Percentiles rank a stretch among this genome's conserved stretches.
phyloP scores from a whole-genome alignment of 2,888 invertebrate genomes.

The Electrophaes corylata region DNA sequence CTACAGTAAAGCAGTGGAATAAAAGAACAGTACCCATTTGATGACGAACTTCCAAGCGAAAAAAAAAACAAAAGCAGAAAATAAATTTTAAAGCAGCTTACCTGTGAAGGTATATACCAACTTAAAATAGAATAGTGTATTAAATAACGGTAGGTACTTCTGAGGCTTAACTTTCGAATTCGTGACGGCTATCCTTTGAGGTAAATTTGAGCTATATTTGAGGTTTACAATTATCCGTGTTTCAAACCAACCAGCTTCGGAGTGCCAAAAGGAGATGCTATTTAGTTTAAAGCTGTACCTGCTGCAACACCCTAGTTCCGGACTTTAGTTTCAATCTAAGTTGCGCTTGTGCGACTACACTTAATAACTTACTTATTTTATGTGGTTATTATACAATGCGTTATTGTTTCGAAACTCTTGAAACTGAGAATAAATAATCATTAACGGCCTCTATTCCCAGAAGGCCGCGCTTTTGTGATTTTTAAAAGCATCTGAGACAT shows the following conservation, averaged over 20 bases:
- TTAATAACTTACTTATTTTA: not conserved
- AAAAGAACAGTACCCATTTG: too few relatives aligned
- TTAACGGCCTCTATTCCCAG: too few relatives aligned
- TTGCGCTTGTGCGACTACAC: not conserved
- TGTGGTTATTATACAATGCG: too few relatives aligned
- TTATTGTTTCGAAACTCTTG: too few relatives aligned
- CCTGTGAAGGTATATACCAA: not conserved
- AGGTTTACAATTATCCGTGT: constrained; percentile 51
- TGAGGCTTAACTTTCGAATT: constrained; percentile 55
- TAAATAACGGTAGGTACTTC: constrained; percentile 4
- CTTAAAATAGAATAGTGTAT: not conserved
- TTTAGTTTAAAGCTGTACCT: constrained; percentile 44
- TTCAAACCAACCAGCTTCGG: constrained; percentile 43
- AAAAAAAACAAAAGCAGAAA: too few relatives aligned
- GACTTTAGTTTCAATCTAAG: constrained; percentile 31
- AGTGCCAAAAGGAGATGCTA: constrained; percentile 53
- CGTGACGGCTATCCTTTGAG: constrained; percentile 52
- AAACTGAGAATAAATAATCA: too few relatives aligned
- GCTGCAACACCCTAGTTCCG: constrained; percentile 31
- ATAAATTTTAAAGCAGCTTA: not conserved
- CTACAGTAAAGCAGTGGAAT: too few relatives aligned
- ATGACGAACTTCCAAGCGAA: too few relatives aligned
- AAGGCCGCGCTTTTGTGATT: too few relatives aligned
- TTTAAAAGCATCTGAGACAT: too few relatives aligned
- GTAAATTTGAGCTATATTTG: constrained; percentile 52